Conservation (phyloP, 2,888 invertebrate genomes). For the Mechanitis mazaeus region DNA sequence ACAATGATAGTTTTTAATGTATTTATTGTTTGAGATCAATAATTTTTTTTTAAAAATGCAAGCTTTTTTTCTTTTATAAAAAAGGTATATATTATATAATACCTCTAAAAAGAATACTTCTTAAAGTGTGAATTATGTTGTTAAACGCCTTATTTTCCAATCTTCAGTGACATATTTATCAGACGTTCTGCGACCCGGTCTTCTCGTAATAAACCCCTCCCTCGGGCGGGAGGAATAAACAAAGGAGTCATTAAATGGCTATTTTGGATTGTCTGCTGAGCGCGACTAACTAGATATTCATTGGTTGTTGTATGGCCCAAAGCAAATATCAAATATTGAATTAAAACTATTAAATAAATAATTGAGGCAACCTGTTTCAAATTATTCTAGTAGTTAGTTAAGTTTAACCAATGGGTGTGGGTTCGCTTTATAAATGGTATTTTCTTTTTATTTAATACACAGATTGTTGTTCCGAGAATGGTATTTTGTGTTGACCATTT, state of each 20-base stretch:
- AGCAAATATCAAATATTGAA: slow-evolving; percentile 8
- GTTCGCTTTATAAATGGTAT: too few species aligned
- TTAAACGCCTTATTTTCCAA: not conserved
- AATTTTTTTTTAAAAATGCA: too few species aligned
- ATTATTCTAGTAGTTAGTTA: too few species aligned
- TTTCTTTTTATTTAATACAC: too few species aligned
- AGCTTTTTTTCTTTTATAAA: too few species aligned
- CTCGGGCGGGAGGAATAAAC: slow-evolving; percentile 57
- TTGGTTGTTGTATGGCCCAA: slow-evolving; percentile 24
- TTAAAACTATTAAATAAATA: not conserved
- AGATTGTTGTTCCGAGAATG: too few species aligned
- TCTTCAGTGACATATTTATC: slow-evolving; percentile 20
- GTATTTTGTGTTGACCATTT: too few species aligned
- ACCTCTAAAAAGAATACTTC: not conserved
- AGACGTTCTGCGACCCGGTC: slow-evolving; percentile 20
- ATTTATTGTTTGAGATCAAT: too few species aligned
- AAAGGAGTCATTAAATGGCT: slow-evolving; percentile 69
- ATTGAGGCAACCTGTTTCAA: too few species aligned
- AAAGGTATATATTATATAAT: too few species aligned
- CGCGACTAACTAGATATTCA: slow-evolving; percentile 43
- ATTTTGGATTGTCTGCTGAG: slow-evolving; percentile 58
- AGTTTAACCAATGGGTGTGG: too few species aligned
- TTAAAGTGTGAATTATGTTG: not conserved
- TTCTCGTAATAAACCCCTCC: slow-evolving; percentile 42
- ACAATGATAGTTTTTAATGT: too few species aligned